Evolutionary conservation across 2,113 vertebrate genomes (phyloP), one percentile per base, ranked within the genome.

Genomic region (Lagenorhynchus albirostris): DNA sequence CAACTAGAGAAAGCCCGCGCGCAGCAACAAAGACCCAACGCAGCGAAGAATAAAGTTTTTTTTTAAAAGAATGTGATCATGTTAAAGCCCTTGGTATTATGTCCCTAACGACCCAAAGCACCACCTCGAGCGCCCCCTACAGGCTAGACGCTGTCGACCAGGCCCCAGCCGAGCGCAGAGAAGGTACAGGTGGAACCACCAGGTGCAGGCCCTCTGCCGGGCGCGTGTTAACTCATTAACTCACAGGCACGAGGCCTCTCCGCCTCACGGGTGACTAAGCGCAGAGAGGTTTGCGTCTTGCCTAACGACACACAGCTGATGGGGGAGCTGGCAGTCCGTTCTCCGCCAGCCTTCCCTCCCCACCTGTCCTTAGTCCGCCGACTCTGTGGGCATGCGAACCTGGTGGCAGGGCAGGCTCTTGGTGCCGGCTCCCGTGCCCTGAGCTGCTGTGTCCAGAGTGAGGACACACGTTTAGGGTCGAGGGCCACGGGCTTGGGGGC

Each of bases 401-500:
- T 20, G 26, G 25, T 13, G 36, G 12, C 15, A n/a, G 26, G 44
- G 70, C 36, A n/a, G 53, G 26, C 53, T 41, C 50, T 31, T 18
- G 4, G 2, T 60, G 53, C 36, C 9, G 18, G 36, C 31, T 33
- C 38, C n/a, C 0, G 2, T 65, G 23, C 60, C 70, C 31, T 5
- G 26, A 55, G 44, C 8, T 5, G 68, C 50, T 80, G 20, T 41
- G 41, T 29, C 71, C 50, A 85, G 38, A 38, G 14, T 18, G 29
- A 20, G 62, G 55, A 21, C 53, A 18, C 10, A 31, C 0, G 0
- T n/a, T 33, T 33, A 33, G 14, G 18, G 18, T 1, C n/a, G 63
- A 58, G 41, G 60, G n/a, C 41, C 29, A 17, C 20, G 41, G 21
- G 9, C 23, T 25, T 4, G 13, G 73, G 68, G 53, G 23, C 55